These are phyloP conservation scores for Lasioglossum figueresi DNA, from an alignment of 2,888 invertebrate species.

Conservation along the genomic window DNA sequence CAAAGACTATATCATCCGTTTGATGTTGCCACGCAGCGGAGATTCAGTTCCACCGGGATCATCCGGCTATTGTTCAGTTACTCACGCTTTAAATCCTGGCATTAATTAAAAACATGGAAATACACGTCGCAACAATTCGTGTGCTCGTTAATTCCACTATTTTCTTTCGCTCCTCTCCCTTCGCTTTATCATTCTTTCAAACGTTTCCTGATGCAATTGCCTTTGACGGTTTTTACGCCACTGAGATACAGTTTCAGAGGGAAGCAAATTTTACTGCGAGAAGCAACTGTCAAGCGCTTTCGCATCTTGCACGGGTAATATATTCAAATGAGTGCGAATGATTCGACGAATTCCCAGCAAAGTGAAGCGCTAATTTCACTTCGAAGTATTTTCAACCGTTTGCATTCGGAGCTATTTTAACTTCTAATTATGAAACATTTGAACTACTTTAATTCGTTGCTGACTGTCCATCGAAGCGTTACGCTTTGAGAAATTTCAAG, in stretches of 20 bases:
- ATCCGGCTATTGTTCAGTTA: not conserved
- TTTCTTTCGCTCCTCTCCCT: not conserved
- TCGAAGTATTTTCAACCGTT: conserved; percentile 9
- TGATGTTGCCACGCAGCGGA: not conserved
- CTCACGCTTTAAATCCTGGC: not conserved
- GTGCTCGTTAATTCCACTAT: not conserved
- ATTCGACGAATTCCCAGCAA: not conserved
- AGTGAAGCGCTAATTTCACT: not conserved
- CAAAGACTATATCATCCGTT: not conserved
- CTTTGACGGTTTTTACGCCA: not conserved
- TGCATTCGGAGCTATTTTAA: too few species aligned
- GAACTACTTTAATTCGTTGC: not conserved
- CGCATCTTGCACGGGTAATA: not conserved
- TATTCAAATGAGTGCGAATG: not conserved
- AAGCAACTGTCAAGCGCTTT: not conserved
- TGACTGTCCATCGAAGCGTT: not conserved
- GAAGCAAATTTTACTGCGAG: not conserved
- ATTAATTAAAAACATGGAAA: conserved; percentile 10
- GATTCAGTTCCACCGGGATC: not conserved
- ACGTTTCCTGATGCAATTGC: not conserved
- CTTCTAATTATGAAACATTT: too few species aligned
- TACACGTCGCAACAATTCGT: not conserved
- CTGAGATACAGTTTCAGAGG: not conserved
- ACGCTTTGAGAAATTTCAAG: conserved; percentile 15
- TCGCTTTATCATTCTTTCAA: not conserved